Conservation (phyloP, 2,113 vertebrate genomes). For the Ctenomys sociabilis region DNA sequence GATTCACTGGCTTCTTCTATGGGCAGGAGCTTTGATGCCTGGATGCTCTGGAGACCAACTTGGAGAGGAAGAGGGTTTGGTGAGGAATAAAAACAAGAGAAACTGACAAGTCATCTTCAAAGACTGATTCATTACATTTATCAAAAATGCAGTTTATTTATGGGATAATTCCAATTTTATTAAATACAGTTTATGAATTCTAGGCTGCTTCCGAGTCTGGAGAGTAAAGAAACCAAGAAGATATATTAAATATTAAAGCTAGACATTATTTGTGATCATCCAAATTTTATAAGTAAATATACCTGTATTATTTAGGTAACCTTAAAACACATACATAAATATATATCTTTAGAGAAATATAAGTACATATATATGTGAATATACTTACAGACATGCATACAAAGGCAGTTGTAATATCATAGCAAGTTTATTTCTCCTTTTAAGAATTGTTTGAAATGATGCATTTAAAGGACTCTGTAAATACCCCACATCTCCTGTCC, state of each 20-base stretch:
- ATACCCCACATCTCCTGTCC: too few relatives aligned
- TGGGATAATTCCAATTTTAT: not conserved
- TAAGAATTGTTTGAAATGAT: slow-evolving; percentile 17
- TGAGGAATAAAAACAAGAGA: not conserved
- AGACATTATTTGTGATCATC: not conserved
- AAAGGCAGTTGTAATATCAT: not conserved
- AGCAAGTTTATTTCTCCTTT: not conserved
- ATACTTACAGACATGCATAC: not conserved
- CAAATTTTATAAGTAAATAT: slow-evolving; percentile 25
- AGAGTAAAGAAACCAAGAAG: not conserved
- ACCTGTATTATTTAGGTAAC: not conserved
- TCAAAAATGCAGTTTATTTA: not conserved
- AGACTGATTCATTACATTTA: not conserved
- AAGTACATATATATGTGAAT: not conserved
- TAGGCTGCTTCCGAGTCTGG: not conserved
- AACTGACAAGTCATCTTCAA: not conserved
- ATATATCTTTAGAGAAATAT: not conserved
- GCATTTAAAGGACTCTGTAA: not conserved
- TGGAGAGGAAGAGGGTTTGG: not conserved
- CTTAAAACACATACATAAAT: not conserved
- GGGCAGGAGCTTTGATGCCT: not conserved
- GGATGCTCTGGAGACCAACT: not conserved
- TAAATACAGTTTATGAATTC: not conserved
- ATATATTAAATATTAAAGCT: not conserved
- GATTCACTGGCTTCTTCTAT: not conserved